These are phyloP conservation scores for Hymenochirus boettgeri DNA, from an alignment of 2,113 vertebrate species.

Conservation along the genomic window DNA sequence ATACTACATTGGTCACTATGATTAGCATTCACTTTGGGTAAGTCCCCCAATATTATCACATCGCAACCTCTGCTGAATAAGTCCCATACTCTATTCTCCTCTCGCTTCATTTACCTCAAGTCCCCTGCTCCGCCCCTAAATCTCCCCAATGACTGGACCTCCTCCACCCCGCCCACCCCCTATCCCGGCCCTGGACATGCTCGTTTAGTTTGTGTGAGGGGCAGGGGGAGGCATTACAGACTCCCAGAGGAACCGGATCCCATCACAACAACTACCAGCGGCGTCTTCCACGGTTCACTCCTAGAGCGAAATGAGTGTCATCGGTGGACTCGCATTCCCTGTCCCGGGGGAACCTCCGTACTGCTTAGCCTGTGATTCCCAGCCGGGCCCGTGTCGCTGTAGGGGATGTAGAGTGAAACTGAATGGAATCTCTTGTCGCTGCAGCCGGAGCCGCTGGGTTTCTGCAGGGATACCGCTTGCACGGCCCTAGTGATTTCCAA, in stretches of 20 bases:
- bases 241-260: slow-evolving; percentile 34
- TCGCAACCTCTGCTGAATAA: too few relatives aligned
- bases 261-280: slow-evolving; percentile 21
- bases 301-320: not conserved
- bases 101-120: too few relatives aligned
- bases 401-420: not conserved
- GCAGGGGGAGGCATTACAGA: slow-evolving; percentile 7
- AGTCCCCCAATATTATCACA: too few relatives aligned
- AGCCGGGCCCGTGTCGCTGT: not conserved
- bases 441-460: not conserved
- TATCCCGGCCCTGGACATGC: slow-evolving; percentile 14
- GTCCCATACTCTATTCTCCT: too few relatives aligned
- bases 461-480: not conserved
- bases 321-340: not conserved
- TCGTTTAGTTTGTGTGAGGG: slow-evolving; percentile 2
- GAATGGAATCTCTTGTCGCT: not conserved
- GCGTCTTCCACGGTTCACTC: not conserved
- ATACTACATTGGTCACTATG: too few relatives aligned
- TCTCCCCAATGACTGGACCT: too few relatives aligned
- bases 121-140: too few relatives aligned
- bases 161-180: too few relatives aligned
- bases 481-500: not conserved
- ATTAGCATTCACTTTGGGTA: too few relatives aligned
- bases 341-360: not conserved
- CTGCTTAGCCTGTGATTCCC: not conserved